Conservation (phyloP, 2,797 vertebrate species). For the Paratrypauchen microcephalus region DNA sequence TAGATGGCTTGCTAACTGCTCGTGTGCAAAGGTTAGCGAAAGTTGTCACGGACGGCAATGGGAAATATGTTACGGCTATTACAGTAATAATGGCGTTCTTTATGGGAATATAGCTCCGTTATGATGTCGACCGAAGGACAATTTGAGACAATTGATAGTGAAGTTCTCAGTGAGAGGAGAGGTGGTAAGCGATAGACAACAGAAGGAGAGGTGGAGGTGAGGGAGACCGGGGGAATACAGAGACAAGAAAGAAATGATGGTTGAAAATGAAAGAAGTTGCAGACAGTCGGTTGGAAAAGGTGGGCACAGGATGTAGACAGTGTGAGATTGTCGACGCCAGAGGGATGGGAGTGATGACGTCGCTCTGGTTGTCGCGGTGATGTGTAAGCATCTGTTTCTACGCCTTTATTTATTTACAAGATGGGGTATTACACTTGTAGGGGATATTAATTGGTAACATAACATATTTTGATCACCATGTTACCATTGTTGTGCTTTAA, state of each 20-base stretch:
- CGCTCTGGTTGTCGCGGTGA: background rate
- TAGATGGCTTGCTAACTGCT: conserved; percentile 26
- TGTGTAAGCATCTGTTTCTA: background rate
- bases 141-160: conserved; percentile 32
- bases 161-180: conserved; percentile 31
- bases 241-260: conserved; percentile 27
- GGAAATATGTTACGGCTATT: conserved; percentile 21
- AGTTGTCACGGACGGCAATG: background rate
- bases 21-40: conserved; percentile 27
- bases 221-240: background rate
- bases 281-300: background rate
- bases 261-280: conserved; percentile 31
- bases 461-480: no score
- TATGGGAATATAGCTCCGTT: conserved; percentile 22
- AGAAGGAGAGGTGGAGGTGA: conserved; percentile 3
- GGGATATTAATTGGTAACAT: no score
- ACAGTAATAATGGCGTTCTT: conserved; percentile 14
- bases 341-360: background rate
- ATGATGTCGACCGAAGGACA: conserved; percentile 31
- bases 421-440: no score
- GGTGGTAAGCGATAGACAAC: conserved; percentile 19
- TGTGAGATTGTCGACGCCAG: background rate
- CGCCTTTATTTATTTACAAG: no score
- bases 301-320: background rate
- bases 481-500: no score